Base-by-base conservation (phyloP, 2,113 vertebrate species). In the Protobothrops mucrosquamatus region DNA sequence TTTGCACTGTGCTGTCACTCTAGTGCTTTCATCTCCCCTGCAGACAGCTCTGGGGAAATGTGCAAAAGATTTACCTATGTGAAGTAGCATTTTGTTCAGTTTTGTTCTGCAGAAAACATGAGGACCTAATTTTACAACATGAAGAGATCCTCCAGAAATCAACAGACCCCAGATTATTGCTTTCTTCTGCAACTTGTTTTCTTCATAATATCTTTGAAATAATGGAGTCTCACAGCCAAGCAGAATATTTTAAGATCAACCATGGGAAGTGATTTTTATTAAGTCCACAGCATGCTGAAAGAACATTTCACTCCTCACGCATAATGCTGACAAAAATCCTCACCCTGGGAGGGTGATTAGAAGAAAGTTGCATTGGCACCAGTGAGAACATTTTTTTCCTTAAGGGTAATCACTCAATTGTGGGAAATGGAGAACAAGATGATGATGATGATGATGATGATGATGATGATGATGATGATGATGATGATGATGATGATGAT, bases 101-200 rank as follows among this genome's bases (percentile, higher is more conserved):
- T 94, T 34, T 15, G 8, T 14, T 92, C 87, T 92, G 34, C 34
- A 57, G 15, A 0, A 29, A 91, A 23, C 86, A 61, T 1, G 89
- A 6, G 85, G 2, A 43, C 14, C 43, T 94, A 59, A 4, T 95
- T 51, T 93, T 43, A 11, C 4, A n/a, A 89, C 8, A 46, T 90
- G 11, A 95, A 88, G 18, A 93, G 86, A 93, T 89, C 91, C 51
- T 89, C 5, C 55, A 4, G 85, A 89, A 94, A 39, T 1, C 61
- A 61, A 52, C 22, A n/a, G 7, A 86, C 3, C 3, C 46, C 34
- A 90, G 6, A 0, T 51, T 29, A 94, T 52, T 92, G 6, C 24
- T 43, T 95, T 57, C 88, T 23, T 87, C 48, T 26, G 29, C 46
- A 88, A 64, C 57, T 92, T 87, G 20, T 64, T 69, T 59, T 46